phyloP scores from a whole-genome alignment of 2,888 invertebrate genomes.

The Adelognathus sp. region DNA sequence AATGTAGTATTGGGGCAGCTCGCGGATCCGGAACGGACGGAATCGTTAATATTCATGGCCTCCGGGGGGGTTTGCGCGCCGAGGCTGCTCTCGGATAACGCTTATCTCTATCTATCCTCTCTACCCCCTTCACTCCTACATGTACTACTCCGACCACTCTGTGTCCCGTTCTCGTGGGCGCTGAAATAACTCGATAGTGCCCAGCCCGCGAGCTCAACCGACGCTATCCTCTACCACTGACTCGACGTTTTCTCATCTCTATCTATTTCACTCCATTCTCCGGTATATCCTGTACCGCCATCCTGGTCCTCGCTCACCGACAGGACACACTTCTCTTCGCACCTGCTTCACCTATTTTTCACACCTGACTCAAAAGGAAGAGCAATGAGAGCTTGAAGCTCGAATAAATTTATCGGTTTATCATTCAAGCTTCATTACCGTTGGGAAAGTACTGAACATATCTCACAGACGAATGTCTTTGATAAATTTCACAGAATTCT shows the following conservation, averaged over 20 bases:
- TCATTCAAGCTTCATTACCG: too few species aligned
- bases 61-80: constrained; percentile 60
- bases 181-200: constrained; percentile 78
- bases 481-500: too few species aligned
- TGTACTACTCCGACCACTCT: background rate
- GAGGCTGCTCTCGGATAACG: constrained; percentile 72
- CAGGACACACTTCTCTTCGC: background rate
- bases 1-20: constrained; percentile 48
- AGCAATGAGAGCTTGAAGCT: too few species aligned
- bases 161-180: constrained; percentile 48
- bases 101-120: constrained; percentile 70
- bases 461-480: too few species aligned
- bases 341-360: background rate
- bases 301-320: constrained; percentile 44
- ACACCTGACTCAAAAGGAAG: too few species aligned
- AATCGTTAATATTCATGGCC: constrained; percentile 79
- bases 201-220: constrained; percentile 49
- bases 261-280: constrained; percentile 41
- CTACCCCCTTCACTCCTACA: background rate
- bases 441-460: too few species aligned
- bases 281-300: constrained; percentile 59
- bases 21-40: constrained; percentile 62
- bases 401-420: too few species aligned
- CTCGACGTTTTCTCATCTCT: constrained; percentile 73
- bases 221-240: constrained; percentile 71